These are phyloP conservation scores for Bambusicola thoracicus DNA, from an alignment of 2,113 vertebrate genomes.

Conservation along the genomic window DNA sequence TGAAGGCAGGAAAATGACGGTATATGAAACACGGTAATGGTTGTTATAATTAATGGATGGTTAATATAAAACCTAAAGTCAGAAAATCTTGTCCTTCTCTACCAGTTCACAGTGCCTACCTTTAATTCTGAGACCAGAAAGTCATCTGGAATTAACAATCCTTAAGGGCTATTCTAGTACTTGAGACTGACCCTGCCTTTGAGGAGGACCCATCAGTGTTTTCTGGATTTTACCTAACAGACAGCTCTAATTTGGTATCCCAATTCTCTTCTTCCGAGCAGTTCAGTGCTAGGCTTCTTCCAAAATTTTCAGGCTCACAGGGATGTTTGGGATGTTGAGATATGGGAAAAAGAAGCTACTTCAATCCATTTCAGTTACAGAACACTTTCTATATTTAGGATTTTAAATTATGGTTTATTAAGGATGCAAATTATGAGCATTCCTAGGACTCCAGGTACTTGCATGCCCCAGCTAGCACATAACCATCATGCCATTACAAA, in stretches of 20 bases:
- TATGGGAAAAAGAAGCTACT: background rate
- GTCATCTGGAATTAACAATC: background rate
- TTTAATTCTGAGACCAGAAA: background rate
- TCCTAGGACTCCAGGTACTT: conserved; percentile 41
- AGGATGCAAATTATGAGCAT: conserved; percentile 59
- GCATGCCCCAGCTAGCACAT: conserved; percentile 56
- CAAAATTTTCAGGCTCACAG: background rate
- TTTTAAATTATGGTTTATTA: conserved; percentile 65
- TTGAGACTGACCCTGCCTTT: background rate
- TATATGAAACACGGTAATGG: background rate
- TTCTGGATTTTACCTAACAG: background rate
- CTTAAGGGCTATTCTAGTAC: background rate
- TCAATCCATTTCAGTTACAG: conserved; percentile 13
- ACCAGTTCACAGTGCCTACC: background rate
- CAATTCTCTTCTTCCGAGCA: background rate
- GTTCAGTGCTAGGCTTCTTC: background rate
- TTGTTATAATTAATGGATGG: background rate
- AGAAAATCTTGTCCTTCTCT: background rate
- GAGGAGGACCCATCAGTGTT: background rate
- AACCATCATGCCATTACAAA: conserved; percentile 30
- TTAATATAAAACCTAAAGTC: background rate
- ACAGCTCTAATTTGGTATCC: background rate
- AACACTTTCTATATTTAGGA: conserved; percentile 55
- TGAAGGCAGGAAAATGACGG: background rate
- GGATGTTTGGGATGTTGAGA: background rate